Conservation (phyloP, 2,888 invertebrate genomes). For the Plagodis pulveraria region DNA sequence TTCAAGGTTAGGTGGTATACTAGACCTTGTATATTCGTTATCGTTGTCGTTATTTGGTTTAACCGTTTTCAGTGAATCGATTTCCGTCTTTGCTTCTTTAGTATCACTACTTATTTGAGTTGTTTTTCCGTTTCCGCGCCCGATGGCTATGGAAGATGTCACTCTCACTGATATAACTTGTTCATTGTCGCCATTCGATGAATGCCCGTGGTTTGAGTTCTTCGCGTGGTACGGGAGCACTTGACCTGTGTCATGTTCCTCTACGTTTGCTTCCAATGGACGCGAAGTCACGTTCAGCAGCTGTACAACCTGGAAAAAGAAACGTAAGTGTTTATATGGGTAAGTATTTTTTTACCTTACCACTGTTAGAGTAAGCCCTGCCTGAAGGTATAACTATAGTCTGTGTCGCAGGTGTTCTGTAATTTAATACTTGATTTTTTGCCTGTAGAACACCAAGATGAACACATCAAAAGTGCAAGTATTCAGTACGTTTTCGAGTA, state of each 20-base stretch:
- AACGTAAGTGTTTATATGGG: not conserved
- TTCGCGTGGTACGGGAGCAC: slow-evolving; percentile 45
- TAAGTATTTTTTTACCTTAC: too few species aligned
- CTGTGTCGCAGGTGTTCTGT: too few species aligned
- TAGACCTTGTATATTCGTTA: slow-evolving; percentile 49
- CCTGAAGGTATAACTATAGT: too few species aligned
- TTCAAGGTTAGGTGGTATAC: slow-evolving; percentile 66
- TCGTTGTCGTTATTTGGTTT: slow-evolving; percentile 46
- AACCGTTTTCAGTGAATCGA: slow-evolving; percentile 24
- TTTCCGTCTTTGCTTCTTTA: slow-evolving; percentile 29
- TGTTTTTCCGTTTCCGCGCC: slow-evolving; percentile 68
- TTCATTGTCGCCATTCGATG: slow-evolving; percentile 59
- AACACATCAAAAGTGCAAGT: too few species aligned
- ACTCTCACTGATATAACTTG: slow-evolving; percentile 83
- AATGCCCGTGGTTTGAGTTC: slow-evolving; percentile 48
- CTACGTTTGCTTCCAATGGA: slow-evolving; percentile 50
- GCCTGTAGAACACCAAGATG: too few species aligned
- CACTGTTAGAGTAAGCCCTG: too few species aligned
- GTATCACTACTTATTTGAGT: slow-evolving; percentile 37
- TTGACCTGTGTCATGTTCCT: slow-evolving; percentile 40
- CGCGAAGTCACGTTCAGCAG: slow-evolving; percentile 56
- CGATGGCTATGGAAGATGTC: slow-evolving; percentile 85
- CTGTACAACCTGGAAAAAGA: slow-evolving; percentile 65
- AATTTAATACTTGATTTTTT: too few species aligned
- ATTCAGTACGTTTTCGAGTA: too few species aligned